These are phyloP conservation scores for Deilephila elpenor DNA, from an alignment of 2,888 invertebrate genomes.

Conservation along the genomic window DNA sequence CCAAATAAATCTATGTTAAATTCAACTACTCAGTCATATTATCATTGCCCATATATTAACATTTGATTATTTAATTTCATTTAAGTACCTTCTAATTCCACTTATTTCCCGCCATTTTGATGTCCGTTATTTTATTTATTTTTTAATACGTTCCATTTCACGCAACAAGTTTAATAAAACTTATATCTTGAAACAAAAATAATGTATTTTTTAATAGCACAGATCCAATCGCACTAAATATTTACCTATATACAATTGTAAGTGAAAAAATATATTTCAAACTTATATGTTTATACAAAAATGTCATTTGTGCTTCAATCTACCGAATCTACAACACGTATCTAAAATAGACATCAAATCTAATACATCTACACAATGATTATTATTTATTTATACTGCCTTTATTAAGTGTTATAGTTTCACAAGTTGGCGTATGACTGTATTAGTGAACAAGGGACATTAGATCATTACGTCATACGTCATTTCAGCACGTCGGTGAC, in stretches of 20 bases:
- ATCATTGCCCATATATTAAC: neutral
- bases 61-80: neutral
- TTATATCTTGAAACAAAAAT: neutral
- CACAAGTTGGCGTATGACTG: neutral
- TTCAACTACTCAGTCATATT: constrained; percentile 52
- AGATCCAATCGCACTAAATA: neutral
- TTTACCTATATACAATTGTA: constrained; percentile 12
- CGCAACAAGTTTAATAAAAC: neutral
- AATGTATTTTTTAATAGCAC: neutral
- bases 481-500: neutral
- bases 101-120: neutral
- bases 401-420: neutral
- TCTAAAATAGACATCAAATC: constrained; percentile 60
- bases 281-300: constrained; percentile 37
- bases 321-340: constrained; percentile 52
- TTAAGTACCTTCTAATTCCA: neutral
- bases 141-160: neutral
- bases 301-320: constrained; percentile 56
- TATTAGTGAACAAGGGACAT: no score
- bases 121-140: no score
- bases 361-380: neutral
- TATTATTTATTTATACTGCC: neutral
- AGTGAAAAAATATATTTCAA: constrained; percentile 36
- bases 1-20: constrained; percentile 39
- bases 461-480: no score